Evolutionary conservation across 2,113 vertebrate genomes (phyloP).

Genomic region (Corvus cornix): DNA sequence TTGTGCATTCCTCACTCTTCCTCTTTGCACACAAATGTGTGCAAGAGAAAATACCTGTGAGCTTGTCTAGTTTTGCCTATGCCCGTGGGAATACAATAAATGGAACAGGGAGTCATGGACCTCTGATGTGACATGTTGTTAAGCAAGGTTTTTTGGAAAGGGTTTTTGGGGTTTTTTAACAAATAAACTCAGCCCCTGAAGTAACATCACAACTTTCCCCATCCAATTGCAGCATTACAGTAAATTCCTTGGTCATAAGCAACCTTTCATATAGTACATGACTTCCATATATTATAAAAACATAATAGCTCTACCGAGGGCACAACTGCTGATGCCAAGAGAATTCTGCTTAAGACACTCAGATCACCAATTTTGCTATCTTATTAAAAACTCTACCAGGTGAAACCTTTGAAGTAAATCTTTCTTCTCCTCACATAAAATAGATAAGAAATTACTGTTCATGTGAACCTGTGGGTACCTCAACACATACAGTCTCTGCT

Average conservation of each 20-base stretch:
- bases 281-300: background rate
- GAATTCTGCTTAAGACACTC: background rate
- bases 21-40: background rate
- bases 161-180: background rate
- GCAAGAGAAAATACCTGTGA: background rate
- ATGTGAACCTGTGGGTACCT: background rate
- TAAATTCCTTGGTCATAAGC: background rate
- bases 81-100: background rate
- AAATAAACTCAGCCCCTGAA: background rate
- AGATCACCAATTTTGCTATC: background rate
- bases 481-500: background rate
- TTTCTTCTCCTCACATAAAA: slow-evolving; percentile 20
- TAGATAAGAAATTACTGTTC: background rate
- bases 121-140: background rate
- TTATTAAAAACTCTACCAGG: background rate
- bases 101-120: background rate
- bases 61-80: background rate
- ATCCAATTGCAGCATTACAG: background rate
- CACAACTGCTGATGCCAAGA: background rate
- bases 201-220: background rate
- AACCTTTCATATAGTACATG: background rate
- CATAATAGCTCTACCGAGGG: background rate
- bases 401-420: slow-evolving; percentile 29
- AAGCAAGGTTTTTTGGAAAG: background rate
- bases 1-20: background rate